Evolutionary conservation across 92 coral and sea anemone genomes (phyloP), one percentile per base, ranked within the genome.

Genomic region (Epizoanthus rinbou): DNA sequence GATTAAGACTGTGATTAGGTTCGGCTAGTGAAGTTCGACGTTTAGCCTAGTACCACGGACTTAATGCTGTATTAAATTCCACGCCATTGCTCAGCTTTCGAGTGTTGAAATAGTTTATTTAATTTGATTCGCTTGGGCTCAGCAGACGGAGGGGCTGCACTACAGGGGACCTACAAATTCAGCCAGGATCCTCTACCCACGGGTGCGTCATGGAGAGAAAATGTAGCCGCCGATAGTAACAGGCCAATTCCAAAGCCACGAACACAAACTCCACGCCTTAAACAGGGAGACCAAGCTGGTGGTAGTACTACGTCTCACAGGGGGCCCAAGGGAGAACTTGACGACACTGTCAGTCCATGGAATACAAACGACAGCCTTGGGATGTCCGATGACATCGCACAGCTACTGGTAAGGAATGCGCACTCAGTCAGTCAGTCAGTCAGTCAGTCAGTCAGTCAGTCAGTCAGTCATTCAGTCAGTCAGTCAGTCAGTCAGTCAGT

Each of bases 341-440:
- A 78, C 15, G 59, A 35, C 47, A 63, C 39, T 6, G 81, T 93
- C 81, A 89, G 90, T 79, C 91, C 91, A 0, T 92, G 91, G 94
- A 90, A 86, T 80, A 91, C 90, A 56, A 89, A 76, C 23, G 94
- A 90, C 85, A 90, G 81, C 83, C 69, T 94, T 67, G 87, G 76
- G 69, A 85, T 91, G 87, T 97, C 99, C 13, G 99, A 97, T 57
- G 99, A 94, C 82, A 91, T 97, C 71, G 98, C 99, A 45, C 96
- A 94, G 66, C 90, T 97, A 23, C 73, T 97, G 93, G 99, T 97
- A 86, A 76, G 95, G 84, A 43, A 16, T 52, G 47, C 1, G 15
- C 3, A 70, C 19, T n/a, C 31, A 28, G 76, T 1, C n/a, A n/a
- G n/a, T n/a, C n/a, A n/a, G n/a, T n/a, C n/a, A n/a, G n/a, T n/a